A percentile compares a stretch with the other conserved stretches of the same genome.
These are phyloP conservation scores for Telenomus remus DNA, from an alignment of 1,140 invertebrate species.

Conservation along the genomic window DNA sequence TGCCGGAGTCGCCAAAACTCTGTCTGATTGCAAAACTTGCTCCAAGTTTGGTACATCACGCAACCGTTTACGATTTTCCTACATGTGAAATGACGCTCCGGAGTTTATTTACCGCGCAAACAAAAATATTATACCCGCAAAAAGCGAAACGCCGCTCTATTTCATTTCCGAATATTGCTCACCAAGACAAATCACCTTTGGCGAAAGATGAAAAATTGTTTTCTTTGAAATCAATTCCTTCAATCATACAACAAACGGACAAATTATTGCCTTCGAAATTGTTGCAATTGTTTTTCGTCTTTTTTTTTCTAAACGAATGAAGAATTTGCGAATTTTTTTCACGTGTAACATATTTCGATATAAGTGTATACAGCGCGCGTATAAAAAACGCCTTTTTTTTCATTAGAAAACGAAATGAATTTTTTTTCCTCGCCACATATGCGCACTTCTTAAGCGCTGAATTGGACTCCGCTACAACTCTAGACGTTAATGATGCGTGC, in stretches of 20 bases:
- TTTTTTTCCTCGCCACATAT: not conserved
- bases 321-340: no score
- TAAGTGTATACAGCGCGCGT: no score
- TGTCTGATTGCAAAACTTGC: slow-evolving; percentile 49
- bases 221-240: not conserved
- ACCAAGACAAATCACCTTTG: no score
- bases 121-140: slow-evolving; percentile 19
- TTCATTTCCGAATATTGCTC: not conserved
- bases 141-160: not conserved
- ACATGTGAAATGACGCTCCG: slow-evolving; percentile 34
- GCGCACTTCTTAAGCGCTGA: slow-evolving; percentile 5
- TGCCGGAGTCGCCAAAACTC: slow-evolving; percentile 49
- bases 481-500: slow-evolving; percentile 40
- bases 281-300: not conserved
- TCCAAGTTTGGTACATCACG: slow-evolving; percentile 40
- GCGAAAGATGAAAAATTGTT: no score
- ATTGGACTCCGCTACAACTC: slow-evolving; percentile 39
- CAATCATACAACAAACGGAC: no score
- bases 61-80: slow-evolving; percentile 41
- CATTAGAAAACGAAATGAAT: not conserved
- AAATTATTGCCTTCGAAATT: no score
- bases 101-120: slow-evolving; percentile 23
- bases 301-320: no score
- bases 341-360: no score
- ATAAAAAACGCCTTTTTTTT: no score